Evolutionary conservation across 2,797 vertebrate genomes (phyloP).

Genomic region (Cyclura pinguis): DNA sequence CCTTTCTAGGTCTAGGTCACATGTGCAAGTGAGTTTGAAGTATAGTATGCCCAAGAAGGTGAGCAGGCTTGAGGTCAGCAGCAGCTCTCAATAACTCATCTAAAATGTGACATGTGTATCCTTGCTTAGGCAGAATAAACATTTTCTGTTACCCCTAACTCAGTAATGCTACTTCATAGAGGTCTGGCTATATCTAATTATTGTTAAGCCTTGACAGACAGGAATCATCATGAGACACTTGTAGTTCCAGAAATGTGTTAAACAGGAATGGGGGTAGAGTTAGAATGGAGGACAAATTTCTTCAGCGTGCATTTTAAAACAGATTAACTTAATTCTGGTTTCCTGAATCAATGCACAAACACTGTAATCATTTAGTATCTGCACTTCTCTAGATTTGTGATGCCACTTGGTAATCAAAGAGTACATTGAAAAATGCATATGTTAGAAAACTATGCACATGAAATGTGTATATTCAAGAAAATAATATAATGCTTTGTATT

Average conservation of each 20-base stretch:
- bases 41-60: not conserved
- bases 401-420: not conserved
- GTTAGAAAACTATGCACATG: not conserved
- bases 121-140: not conserved
- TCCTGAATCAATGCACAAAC: not conserved
- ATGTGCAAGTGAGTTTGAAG: slow-evolving; percentile 20
- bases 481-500: not conserved
- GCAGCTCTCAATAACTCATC: not conserved
- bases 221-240: no score
- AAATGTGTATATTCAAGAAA: not conserved
- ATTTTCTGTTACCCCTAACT: no score
- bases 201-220: not conserved
- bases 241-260: no score
- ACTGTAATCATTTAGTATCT: not conserved
- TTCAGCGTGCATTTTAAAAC: not conserved
- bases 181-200: not conserved
- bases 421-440: not conserved
- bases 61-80: not conserved
- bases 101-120: not conserved
- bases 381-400: not conserved
- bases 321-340: slow-evolving; percentile 12
- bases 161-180: not conserved
- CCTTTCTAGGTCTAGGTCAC: slow-evolving; percentile 27
- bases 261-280: not conserved
- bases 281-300: not conserved